Evolutionary conservation across 2,888 invertebrate genomes (phyloP), one percentile per base, ranked within the genome.

Genomic region (Cryptocheilus praepositus): DNA sequence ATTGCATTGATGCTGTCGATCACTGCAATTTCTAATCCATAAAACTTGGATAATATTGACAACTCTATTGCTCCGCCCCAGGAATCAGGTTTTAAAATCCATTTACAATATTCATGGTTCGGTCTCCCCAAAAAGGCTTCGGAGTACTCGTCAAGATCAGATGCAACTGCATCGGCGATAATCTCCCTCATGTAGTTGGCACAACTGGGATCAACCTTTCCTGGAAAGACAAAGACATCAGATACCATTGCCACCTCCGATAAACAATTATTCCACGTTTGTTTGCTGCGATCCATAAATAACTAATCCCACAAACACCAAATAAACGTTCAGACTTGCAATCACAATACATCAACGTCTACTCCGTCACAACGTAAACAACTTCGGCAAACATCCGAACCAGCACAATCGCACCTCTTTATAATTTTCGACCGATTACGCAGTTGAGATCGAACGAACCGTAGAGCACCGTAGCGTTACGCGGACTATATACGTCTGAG

Each of bases 51-150:
- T 36, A 98, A 89, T 72, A 98, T 94, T 5, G 97, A 93, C 36
- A 98, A 91, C 90, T 98, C 98, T 77, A 98, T 98, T 65, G 96
- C 98, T 71, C 98, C 98, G 71, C 98, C 98, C 98, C 98, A 98
- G 0, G 96, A 95, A 78, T 94, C 95, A 0, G 95, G 92, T 81
- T 94, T 94, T 84, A 93, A 91, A 74, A 98, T 98, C 98, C 98
- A 98, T 2, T 91, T 90, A 83, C 96, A 96, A 86, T 98, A 98
- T 60, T 96, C 96, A 0, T 90, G 88, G 83, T 96, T 95, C 0
- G 95, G 93, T 89, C 94, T 94, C 0, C 96, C 95, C 0, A 98
- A 91, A 81, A 98, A 93, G 0, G 95, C 98, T 85, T 96, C 96
- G 62, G 92, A 95, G 88, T 95, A 98, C 36, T 92, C 93, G 8